Conservation (phyloP, 2,888 invertebrate species). For the Hybos culiciformis region DNA sequence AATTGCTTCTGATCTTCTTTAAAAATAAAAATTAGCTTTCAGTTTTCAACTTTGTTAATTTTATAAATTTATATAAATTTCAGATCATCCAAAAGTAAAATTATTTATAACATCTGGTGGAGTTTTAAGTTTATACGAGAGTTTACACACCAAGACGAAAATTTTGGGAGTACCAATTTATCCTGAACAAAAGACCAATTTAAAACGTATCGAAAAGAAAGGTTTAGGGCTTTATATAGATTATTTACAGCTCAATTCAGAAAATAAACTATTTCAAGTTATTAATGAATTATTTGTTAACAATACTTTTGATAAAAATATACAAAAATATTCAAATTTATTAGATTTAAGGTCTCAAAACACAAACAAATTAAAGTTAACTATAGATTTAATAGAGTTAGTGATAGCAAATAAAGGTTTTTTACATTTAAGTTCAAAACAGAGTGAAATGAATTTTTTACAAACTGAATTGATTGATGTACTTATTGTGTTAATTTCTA, state of each 20-base stretch:
- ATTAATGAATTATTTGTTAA: constrained; percentile 32
- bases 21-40: not conserved
- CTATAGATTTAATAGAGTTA: constrained; percentile 29
- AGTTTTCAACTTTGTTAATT: not conserved
- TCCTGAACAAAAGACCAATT: constrained; percentile 39
- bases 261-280: constrained; percentile 27
- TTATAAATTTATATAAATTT: too few relatives aligned
- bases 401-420: constrained; percentile 28
- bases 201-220: constrained; percentile 31
- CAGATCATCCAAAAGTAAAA: constrained; percentile 41
- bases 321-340: constrained; percentile 16
- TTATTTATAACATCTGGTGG: constrained; percentile 47
- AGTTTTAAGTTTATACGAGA: constrained; percentile 41
- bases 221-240: constrained; percentile 33
- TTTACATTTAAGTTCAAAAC: constrained; percentile 27
- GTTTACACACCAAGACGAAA: constrained; percentile 37
- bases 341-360: constrained; percentile 19
- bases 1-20: not conserved
- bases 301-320: constrained; percentile 20
- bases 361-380: constrained; percentile 19
- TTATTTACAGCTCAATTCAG: constrained; percentile 32
- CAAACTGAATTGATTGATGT: constrained; percentile 30
- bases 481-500: constrained; percentile 25
- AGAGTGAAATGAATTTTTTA: constrained; percentile 27
- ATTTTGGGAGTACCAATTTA: constrained; percentile 40